Evolutionary conservation across 1,140 invertebrate species (phyloP).

Genomic region (Nephotettix cincticeps): DNA sequence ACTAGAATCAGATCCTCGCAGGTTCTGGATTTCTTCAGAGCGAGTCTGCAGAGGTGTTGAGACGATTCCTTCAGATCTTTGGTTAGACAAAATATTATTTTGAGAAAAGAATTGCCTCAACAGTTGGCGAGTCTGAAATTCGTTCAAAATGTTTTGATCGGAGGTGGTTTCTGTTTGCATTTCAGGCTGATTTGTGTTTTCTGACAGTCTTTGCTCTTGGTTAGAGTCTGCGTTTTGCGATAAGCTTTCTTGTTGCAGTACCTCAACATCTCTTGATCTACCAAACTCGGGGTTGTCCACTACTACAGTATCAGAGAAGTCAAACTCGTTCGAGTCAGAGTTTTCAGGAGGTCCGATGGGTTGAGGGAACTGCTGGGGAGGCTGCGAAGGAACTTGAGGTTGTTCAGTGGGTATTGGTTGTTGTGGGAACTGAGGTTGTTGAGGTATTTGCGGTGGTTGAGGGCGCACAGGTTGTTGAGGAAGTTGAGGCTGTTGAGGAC

Average conservation of each 20-base stretch:
- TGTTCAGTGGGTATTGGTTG: conserved; percentile 16
- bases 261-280: background rate
- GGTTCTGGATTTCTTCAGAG: background rate
- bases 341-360: background rate
- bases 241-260: background rate
- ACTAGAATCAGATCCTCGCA: background rate
- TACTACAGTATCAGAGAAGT: conserved; percentile 30
- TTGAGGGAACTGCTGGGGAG: background rate
- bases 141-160: background rate
- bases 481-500: conserved; percentile 10
- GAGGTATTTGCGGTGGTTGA: conserved; percentile 25
- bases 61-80: background rate
- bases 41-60: background rate
- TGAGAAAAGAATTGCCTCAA: background rate
- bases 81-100: background rate
- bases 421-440: conserved; percentile 22
- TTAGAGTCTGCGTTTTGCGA: too few relatives aligned
- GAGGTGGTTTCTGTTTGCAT: background rate
- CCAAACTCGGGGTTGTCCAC: conserved; percentile 35
- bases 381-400: background rate
- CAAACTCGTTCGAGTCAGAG: conserved; percentile 20
- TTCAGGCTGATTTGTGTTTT: background rate
- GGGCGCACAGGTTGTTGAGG: conserved; percentile 24
- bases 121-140: background rate
- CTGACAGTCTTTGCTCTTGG: background rate